Base-by-base conservation (phyloP, 2,888 invertebrate genomes). In the Drosophila monieri region DNA sequence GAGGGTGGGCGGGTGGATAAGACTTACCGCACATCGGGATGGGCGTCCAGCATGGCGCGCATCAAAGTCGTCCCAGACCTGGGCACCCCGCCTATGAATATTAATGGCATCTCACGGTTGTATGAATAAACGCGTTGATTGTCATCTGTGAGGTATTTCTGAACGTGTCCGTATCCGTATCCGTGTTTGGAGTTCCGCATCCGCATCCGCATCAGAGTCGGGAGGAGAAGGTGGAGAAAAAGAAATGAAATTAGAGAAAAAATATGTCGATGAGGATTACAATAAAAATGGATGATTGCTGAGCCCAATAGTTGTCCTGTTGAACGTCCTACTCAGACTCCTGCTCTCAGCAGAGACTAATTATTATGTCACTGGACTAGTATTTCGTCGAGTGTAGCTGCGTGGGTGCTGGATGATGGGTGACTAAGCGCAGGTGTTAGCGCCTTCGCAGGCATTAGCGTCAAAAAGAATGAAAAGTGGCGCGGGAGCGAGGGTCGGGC, bases 21-120 rank as follows among this genome's bases (percentile, higher is more conserved):
- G 61, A 87, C 91, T 91, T 90, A 95, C 95, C 98, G 95, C 89
- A 99, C 96, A 89, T 97, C 97, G 14, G 98, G 97, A 94, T 99
- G 99, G 73, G 99, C 98, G 92, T 99, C 99, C 86, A 99, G 93
- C 97, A 99, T 98, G 75, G 98, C 98, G 88, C 99, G 94, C 96
- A 98, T 97, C 80, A 99, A 94, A 71, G 99, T 99, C 46, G 99
- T 99, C 57, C 99, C 99, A 53, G 98, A 98, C 84, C 99, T 94
- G 61, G 99, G 99, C 90, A 99, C 98, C 73, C 99, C 99, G 65
- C 99, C 99, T 91, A 99, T 97, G 93, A 98, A 98, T 91, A 98
- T 97, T 81, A 98, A 93, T 84, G 98, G 98, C 95, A 97, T 96
- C 83, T 96, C 94, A 86, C 97, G 94, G 90, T 97, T 96, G 92